Evolutionary conservation across 1,140 invertebrate species (phyloP).

Genomic region (Papilio polyxenes): DNA sequence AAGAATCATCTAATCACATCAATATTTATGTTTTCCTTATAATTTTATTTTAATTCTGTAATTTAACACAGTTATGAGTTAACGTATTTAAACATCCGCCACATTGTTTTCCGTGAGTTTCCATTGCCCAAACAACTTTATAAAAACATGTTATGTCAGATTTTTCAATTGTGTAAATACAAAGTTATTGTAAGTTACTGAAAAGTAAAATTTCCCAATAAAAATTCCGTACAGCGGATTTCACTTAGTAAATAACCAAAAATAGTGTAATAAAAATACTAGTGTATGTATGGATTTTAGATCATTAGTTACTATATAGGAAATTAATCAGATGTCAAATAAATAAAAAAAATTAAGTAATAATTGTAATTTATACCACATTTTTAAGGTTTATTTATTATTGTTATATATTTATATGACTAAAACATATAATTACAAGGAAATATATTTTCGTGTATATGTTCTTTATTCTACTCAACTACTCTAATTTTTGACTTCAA

Average conservation of each 20-base stretch:
- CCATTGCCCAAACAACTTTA: neutral
- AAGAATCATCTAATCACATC: conserved; percentile 35
- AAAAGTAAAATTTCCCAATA: neutral
- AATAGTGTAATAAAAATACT: neutral
- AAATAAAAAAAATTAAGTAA: neutral
- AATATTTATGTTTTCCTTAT: conserved; percentile 17
- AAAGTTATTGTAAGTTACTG: neutral
- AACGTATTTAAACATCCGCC: neutral
- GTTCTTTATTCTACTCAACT: neutral
- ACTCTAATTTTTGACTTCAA: conserved; percentile 23
- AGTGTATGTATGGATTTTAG: neutral
- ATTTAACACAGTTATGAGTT: neutral
- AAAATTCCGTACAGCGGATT: conserved; percentile 35
- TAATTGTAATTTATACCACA: neutral
- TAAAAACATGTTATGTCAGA: too few relatives aligned
- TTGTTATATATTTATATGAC: neutral
- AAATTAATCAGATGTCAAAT: neutral
- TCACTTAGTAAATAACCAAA: neutral
- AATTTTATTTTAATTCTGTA: neutral
- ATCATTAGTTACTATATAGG: neutral
- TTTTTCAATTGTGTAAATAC: neutral
- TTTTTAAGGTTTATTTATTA: neutral
- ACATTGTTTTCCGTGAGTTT: neutral
- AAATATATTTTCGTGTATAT: neutral
- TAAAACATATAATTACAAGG: neutral